These are phyloP conservation scores for Montipora capitata DNA, from an alignment of 92 coral and sea anemone genomes.

Conservation along the genomic window DNA sequence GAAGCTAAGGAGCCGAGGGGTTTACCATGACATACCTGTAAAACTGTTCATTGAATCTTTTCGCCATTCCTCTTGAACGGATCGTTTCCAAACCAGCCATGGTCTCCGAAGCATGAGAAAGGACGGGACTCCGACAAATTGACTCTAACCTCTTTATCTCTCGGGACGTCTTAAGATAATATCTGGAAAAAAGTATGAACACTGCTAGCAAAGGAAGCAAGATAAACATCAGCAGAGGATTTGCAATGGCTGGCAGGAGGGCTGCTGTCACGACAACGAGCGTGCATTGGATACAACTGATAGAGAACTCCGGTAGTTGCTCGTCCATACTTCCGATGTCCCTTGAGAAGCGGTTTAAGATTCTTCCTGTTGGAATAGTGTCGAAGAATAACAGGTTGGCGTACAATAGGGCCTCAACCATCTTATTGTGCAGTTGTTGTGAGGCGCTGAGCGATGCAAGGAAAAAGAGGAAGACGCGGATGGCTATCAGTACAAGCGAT, in stretches of 20 bases:
- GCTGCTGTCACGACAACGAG: not conserved
- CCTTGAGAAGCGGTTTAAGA: not conserved
- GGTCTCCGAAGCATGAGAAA: constrained; percentile 24
- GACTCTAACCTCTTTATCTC: constrained; percentile 41
- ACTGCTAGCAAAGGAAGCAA: not conserved
- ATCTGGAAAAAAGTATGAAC: not conserved
- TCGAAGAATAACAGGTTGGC: not conserved
- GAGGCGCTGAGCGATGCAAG: not conserved
- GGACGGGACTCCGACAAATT: constrained; percentile 15
- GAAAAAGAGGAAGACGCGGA: not conserved
- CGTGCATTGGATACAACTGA: not conserved
- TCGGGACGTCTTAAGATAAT: constrained; percentile 5
- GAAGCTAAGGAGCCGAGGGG: no score
- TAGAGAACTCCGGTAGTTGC: not conserved
- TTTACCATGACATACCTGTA: not conserved
- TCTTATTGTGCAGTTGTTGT: not conserved
- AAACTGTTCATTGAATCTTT: not conserved
- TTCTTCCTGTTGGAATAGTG: constrained; percentile 4
- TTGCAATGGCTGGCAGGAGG: not conserved
- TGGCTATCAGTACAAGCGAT: not conserved
- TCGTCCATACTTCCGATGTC: constrained; percentile 3
- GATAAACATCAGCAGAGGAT: not conserved
- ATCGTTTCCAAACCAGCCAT: constrained; percentile 26
- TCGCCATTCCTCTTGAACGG: constrained; percentile 17
- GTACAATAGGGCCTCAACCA: not conserved